Percentiles rank a stretch among this genome's conserved stretches.
These are phyloP conservation scores for Venustaconcha ellipsiformis DNA, from an alignment of 1,140 invertebrate genomes.

Conservation along the genomic window DNA sequence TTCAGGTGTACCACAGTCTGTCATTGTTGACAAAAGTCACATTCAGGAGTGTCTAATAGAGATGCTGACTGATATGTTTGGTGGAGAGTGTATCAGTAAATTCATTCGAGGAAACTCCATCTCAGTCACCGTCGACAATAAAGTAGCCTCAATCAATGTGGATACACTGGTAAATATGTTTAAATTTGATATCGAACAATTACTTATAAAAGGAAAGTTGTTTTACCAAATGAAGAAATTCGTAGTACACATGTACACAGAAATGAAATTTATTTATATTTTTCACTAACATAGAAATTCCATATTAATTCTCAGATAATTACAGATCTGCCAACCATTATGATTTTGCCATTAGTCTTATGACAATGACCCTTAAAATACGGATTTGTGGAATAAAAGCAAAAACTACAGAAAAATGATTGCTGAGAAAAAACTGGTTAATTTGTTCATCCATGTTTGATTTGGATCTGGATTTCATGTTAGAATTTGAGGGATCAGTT, in stretches of 20 bases:
- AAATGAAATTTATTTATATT: neutral
- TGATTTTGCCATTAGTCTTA: too few species aligned
- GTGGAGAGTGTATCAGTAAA: constrained; percentile 93
- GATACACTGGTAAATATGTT: constrained; percentile 76
- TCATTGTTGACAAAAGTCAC: constrained; percentile 62
- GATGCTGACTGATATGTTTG: constrained; percentile 87
- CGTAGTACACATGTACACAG: neutral
- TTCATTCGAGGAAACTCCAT: constrained; percentile 92
- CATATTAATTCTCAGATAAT: too few species aligned
- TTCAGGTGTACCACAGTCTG: constrained; percentile 53
- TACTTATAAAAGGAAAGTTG: neutral
- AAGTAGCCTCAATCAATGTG: constrained; percentile 88
- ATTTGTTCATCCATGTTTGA: too few species aligned
- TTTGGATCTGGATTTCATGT: too few species aligned
- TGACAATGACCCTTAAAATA: too few species aligned
- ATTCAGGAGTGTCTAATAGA: constrained; percentile 89
- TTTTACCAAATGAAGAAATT: neutral
- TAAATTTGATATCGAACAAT: neutral
- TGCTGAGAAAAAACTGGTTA: too few species aligned
- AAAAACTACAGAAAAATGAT: too few species aligned
- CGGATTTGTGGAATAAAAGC: too few species aligned
- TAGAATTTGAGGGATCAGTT: too few species aligned
- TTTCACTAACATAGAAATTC: too few species aligned
- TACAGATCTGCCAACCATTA: too few species aligned
- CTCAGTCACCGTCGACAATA: constrained; percentile 86